Conservation (phyloP, 1,140 invertebrate species). For the Batillaria attramentaria region DNA sequence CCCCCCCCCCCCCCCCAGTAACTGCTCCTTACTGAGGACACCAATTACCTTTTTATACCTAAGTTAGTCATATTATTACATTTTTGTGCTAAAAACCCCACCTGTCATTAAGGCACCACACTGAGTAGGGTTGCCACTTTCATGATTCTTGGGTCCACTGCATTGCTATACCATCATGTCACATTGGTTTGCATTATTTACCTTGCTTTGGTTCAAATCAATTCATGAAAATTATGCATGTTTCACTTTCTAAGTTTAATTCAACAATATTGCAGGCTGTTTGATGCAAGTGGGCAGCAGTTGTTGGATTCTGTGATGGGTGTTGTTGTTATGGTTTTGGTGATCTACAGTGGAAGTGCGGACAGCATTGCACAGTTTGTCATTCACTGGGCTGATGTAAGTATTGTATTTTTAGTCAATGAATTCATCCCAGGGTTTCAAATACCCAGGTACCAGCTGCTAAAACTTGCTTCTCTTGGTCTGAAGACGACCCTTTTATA, state of each 20-base stretch:
- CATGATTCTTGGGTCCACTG: not conserved
- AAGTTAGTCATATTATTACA: not conserved
- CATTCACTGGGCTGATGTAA: slow-evolving; percentile 51
- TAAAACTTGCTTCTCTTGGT: not conserved
- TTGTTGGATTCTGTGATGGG: slow-evolving; percentile 46
- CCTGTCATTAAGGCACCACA: not conserved
- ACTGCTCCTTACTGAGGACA: not conserved
- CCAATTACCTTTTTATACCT: not conserved
- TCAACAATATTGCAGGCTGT: no score
- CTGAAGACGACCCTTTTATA: not conserved
- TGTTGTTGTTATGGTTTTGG: slow-evolving; percentile 32
- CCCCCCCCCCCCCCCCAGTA: not conserved
- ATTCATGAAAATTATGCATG: not conserved
- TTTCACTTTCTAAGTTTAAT: slow-evolving; percentile 13
- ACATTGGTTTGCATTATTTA: not conserved
- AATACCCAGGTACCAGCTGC: no score
- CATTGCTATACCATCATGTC: no score
- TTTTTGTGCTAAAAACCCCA: not conserved
- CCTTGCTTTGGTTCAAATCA: not conserved
- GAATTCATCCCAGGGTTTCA: no score
- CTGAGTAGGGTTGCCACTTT: not conserved
- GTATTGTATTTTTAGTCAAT: slow-evolving; percentile 21
- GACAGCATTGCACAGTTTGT: slow-evolving; percentile 37
- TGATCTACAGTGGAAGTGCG: slow-evolving; percentile 31
- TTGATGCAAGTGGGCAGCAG: slow-evolving; percentile 41